Base-by-base conservation (phyloP, 1,140 invertebrate genomes). In the Papilio dardanus region DNA sequence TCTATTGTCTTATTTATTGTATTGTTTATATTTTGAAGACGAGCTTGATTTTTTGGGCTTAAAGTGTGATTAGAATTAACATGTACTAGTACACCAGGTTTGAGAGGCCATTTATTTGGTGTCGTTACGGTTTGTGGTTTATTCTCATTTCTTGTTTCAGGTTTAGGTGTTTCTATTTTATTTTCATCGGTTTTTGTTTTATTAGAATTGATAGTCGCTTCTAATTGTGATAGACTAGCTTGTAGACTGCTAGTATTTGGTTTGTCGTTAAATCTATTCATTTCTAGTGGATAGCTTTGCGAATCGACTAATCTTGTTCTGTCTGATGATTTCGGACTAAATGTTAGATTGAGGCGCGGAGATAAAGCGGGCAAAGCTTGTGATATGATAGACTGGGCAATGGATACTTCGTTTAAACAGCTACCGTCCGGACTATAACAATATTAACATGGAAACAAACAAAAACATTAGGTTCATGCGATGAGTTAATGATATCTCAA, bases 61-160 rank as follows among this genome's bases (percentile, higher is more conserved):
- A 94, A 78, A 1, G 93, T 93, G 71, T 94, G 93, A 77, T 93
- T 94, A 16, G 93, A 93, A 81, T 97, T 97, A 42, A 98, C 96
- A 91, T 98, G 97, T 62, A 98, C 96, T 82, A 98, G 94, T 58
- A 98, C 97, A 33, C 97, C 97, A 1, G 97, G 97, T 85, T 97
- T 96, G 75, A 98, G 93, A 31, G 97, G 97, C 97, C 97, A 98
- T 83, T 97, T 97, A 79, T 94, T 96, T 16, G 96, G 89, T 71
- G 86, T 91, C 31, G 86, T 86, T 71, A 90, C 86, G 80, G 85
- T 88, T 84, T 90, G 83, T 16, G 69, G 79, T 81, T 88, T 91
- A 79, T 81, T 78, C 33, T 88, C 85, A 37, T 24, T 71, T 82
- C 86, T 86, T 10, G 69, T 75, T 78, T 88, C 82, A 28, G 74